Base-by-base conservation (phyloP, 1,140 invertebrate species). In the Agrilus planipennis region DNA sequence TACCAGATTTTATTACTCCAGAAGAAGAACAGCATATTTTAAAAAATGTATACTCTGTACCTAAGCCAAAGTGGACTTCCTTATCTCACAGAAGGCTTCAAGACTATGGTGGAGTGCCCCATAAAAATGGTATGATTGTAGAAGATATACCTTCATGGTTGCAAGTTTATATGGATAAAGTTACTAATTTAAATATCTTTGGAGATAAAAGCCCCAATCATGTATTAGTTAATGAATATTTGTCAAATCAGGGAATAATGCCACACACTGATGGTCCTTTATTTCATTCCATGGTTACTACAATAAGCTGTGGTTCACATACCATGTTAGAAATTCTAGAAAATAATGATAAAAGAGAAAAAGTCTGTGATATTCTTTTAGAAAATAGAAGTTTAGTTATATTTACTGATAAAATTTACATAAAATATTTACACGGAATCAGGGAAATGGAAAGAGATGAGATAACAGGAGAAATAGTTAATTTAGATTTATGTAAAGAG, bases 11-110 rank as follows among this genome's bases (percentile, higher is more conserved):
- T 58, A 84, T 98, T 43, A 82, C 76, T 4, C 62, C 70, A 49
- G 71, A 76, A 42, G 89, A 97, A 62, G 93, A 97, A 63, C 58
- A 68, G 27, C 56, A 68, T 18, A 73, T 97, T 41, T 57, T 84
- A 22, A 69, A 73, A 31, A 69, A 74, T 44, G 77, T 97, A 10
- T 81, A 91, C 57, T 64, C 65, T 32, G 77, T 76, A 16, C 92
- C 94, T 5, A 85, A 89, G 61, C 90, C 93, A 22, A 95, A 95
- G 65, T 99, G 94, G 94, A 93, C 88, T 3, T 84, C 89, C 58
- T 68, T 99, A 19, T 79, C 79, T 15, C 84, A 95, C 60, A 71
- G 94, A 45, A 72, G 91, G 49, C 66, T 98, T 9, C 90, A 98
- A 65, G 95, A 97, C 63, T 98, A 93, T 81, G 94, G 94, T 53